Conservation (phyloP, 1,140 invertebrate species). For the Achatina immaculata region DNA sequence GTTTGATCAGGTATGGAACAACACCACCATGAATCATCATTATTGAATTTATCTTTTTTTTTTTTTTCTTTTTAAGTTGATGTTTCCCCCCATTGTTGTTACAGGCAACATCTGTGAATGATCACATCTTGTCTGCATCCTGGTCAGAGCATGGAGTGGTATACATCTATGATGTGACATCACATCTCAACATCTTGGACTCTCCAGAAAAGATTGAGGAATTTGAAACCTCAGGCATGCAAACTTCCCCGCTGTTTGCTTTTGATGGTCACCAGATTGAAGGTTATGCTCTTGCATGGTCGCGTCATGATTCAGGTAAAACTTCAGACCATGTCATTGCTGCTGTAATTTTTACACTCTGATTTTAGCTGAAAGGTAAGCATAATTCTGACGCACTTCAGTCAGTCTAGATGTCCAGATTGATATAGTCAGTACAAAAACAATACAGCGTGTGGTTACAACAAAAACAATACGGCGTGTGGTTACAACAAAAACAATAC, state of each 20-base stretch:
- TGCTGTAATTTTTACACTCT: background rate
- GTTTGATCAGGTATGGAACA: too few relatives aligned
- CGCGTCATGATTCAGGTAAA: slow-evolving; percentile 80
- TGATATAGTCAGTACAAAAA: too few relatives aligned
- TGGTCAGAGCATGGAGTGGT: slow-evolving; percentile 95
- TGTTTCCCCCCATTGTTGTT: slow-evolving; percentile 36
- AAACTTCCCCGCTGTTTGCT: slow-evolving; percentile 82
- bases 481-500: too few relatives aligned
- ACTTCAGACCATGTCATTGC: too few relatives aligned
- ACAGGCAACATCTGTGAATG: slow-evolving; percentile 70
- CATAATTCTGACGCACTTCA: too few relatives aligned
- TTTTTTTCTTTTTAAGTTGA: too few relatives aligned
- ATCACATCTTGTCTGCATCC: slow-evolving; percentile 80
- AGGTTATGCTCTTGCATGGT: slow-evolving; percentile 97
- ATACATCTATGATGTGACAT: slow-evolving; percentile 89
- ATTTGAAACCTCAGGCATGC: slow-evolving; percentile 69
- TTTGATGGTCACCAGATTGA: slow-evolving; percentile 93
- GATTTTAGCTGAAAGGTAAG: too few relatives aligned
- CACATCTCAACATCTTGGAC: slow-evolving; percentile 84
- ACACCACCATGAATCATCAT: too few relatives aligned
- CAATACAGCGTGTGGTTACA: too few relatives aligned
- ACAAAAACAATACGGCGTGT: too few relatives aligned
- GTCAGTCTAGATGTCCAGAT: too few relatives aligned
- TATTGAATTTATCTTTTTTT: too few relatives aligned
- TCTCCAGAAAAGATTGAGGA: slow-evolving; percentile 75